Evolutionary conservation across 2,113 vertebrate species (phyloP).

Genomic region (Struthio camelus): DNA sequence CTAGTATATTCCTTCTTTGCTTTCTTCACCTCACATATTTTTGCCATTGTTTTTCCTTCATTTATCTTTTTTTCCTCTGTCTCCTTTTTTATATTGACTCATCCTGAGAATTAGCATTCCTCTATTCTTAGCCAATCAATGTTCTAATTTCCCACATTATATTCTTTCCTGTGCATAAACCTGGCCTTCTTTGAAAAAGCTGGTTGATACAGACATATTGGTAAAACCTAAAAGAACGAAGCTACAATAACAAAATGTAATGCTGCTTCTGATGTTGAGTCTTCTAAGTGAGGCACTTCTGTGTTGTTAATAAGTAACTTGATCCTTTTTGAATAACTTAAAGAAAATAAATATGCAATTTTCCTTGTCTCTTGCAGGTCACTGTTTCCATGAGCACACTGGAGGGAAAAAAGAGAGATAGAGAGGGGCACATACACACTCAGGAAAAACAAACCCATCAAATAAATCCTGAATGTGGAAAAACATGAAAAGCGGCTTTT

Average conservation of each 20-base stretch:
- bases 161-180: neutral
- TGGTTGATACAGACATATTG: neutral
- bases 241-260: neutral
- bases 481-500: neutral
- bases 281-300: neutral
- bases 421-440: neutral
- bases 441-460: neutral
- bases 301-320: neutral
- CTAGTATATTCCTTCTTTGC: accelerated
- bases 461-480: neutral
- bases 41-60: neutral
- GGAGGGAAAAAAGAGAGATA: neutral
- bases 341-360: neutral
- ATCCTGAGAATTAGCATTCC: neutral
- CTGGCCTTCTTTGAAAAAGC: neutral
- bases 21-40: neutral
- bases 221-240: neutral
- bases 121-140: neutral
- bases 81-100: neutral
- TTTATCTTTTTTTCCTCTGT: accelerated
- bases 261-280: neutral
- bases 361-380: neutral
- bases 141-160: neutral
- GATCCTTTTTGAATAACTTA: neutral
- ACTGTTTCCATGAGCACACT: neutral